Evolutionary conservation across 30 jellyfish, hydroid and myxozoan species (phyloP).

Genomic region (Hydractinia echinata): DNA sequence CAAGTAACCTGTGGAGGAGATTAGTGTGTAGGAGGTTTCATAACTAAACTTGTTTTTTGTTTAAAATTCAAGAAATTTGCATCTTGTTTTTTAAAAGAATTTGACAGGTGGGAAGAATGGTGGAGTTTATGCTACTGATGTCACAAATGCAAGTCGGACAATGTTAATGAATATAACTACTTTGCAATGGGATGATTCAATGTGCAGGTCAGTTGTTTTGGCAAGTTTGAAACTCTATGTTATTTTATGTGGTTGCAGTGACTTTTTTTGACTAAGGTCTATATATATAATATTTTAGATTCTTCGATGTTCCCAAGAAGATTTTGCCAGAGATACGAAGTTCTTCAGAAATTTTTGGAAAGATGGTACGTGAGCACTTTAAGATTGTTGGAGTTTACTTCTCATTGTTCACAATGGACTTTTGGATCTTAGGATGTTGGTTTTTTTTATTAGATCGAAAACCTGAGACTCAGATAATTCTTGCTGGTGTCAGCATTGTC

Average conservation of each 20-base stretch:
- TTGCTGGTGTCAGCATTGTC: no score
- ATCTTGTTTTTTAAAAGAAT: conserved; percentile 31
- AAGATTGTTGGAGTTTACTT: no score
- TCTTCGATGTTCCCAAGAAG: conserved; percentile 55
- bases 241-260: neutral
- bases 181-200: conserved; percentile 70
- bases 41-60: no score
- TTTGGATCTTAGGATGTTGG: no score
- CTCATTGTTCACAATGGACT: no score
- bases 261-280: neutral
- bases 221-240: neutral
- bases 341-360: conserved; percentile 83
- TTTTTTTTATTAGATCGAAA: no score
- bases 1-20: no score
- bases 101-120: conserved; percentile 70
- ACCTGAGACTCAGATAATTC: no score
- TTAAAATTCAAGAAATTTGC: neutral
- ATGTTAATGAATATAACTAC: conserved; percentile 81
- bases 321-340: conserved; percentile 73
- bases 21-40: no score
- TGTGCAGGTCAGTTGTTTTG: conserved; percentile 31
- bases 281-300: conserved; percentile 20
- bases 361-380: conserved; percentile 19
- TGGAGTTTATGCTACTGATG: conserved; percentile 89
- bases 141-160: conserved; percentile 94